Base-by-base conservation (phyloP, 2,888 invertebrate genomes). In the Sceliomorpha sp. region DNA sequence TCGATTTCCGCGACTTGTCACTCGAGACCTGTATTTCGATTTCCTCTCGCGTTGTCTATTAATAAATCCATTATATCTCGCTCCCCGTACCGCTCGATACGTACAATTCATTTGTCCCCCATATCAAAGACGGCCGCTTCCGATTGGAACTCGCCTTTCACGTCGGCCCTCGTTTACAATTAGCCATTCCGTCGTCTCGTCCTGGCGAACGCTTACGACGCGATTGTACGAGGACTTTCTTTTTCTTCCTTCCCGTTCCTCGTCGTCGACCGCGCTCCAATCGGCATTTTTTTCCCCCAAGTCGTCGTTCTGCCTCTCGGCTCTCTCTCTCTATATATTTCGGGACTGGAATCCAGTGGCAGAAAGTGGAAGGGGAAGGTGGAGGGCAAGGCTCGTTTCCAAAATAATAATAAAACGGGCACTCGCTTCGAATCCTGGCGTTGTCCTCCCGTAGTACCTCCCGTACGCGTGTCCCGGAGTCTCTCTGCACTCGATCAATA, bases 401-500 rank as follows among this genome's bases (percentile, higher is more conserved):
- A 7, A 24, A 7, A 5, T 7, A 24, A 24, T 5, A 17, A 9
- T 50, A 27, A 55, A 55, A 44, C 15, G 27, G 34, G 60, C 70
- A 64, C n/a, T n/a, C n/a, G 59, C 71, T 55, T 60, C 58, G 34
- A 40, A 70, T 59, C 50, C 59, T 51, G 36, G 48, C 47, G 27
- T 70, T 68, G 50, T 50, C 37, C 36, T 66, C 63, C 64, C 68
- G 60, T 63, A 74, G 68, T 47, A 47, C 37, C 36, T 66, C 63
- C 64, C 68, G 60, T 63, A 74, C 72, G 66, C 70, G 70, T 68
- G 67, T 63, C 66, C 64, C 45, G 53, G 20, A 70, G 62, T 73
- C 66, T 73, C 66, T 74, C 70, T 72, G 74, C 76, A 76, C 75
- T 75, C 83, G 87, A 86, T 85, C 85, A 83, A 87, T 87, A 85